These are phyloP conservation scores for Eurypyga helias DNA, from an alignment of 2,113 vertebrate genomes.

Conservation along the genomic window DNA sequence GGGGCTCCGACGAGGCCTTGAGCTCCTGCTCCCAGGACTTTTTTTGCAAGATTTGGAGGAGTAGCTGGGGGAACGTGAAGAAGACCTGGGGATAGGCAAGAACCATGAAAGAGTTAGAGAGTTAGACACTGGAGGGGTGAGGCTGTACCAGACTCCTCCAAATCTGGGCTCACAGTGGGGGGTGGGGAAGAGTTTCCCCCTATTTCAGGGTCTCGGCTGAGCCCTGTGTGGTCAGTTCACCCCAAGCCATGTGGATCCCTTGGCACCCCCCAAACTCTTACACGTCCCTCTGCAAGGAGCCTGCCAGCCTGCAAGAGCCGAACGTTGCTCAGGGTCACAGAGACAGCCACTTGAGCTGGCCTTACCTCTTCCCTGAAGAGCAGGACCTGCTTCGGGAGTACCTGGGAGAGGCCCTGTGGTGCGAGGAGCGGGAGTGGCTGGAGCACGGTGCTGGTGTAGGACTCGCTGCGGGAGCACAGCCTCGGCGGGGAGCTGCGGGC, in stretches of 20 bases:
- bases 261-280: not conserved
- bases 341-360: not conserved
- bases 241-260: not conserved
- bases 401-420: slow-evolving; percentile 74
- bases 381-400: slow-evolving; percentile 84
- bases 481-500: slow-evolving; percentile 56
- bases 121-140: not conserved
- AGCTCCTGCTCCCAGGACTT: slow-evolving; percentile 81
- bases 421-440: slow-evolving; percentile 73
- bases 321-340: not conserved
- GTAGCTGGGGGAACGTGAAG: slow-evolving; percentile 86
- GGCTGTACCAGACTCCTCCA: not conserved
- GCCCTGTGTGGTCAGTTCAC: not conserved
- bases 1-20: slow-evolving; percentile 81
- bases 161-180: not conserved
- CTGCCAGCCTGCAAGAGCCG: not conserved
- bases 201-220: not conserved
- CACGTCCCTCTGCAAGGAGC: not conserved
- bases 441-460: slow-evolving; percentile 77
- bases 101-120: not conserved
- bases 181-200: not conserved
- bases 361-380: slow-evolving; percentile 83
- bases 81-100: slow-evolving; percentile 78
- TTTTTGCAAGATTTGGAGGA: slow-evolving; percentile 83
- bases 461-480: slow-evolving; percentile 70